Evolutionary conservation across 2,888 invertebrate genomes (phyloP), one percentile per base, ranked within the genome.

Genomic region (Helicoverpa assulta): DNA sequence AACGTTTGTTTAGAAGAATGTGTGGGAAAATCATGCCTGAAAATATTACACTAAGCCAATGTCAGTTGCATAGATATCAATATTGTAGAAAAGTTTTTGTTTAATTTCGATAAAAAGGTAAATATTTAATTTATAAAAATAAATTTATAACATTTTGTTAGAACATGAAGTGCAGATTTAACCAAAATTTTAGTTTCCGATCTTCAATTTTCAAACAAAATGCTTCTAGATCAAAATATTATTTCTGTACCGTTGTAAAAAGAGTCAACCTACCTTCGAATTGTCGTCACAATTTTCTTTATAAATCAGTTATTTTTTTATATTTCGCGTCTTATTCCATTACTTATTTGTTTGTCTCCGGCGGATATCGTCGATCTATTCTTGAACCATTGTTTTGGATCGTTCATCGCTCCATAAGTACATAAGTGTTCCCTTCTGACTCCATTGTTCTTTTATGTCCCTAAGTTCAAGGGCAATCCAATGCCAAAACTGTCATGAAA

Each of bases 381-480:
- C 57, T 58, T 21, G 57, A 66, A 67, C 55, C 55, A 58, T 74
- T 59, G 51, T 68, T 63, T 63, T 50, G 43, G 16, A 51, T 67
- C 40, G 10, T 51, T 59, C 29, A 57, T 61, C 50, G 56, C 57
- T 57, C 56, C 26, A 19, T 67, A 67, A 56, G 33, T 52, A 55
- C 18, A 21, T 19, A 51, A 65, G 37, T 37, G 43, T 51, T 26
- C 26, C 55, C 53, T 43, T 70, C 26, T 54, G 47, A 60, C 18
- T 73, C 50, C 51, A 70, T 64, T 76, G 73, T 78, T 62, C 58
- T 77, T 77, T 77, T 37, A 57, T 40, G 33, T 14, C 10, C n/a
- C 52, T 19, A 67, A 76, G 64, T 79, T 82, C 76, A 79, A 79
- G 76, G 80, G n/a, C n/a, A 72, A 29, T 55, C 47, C 66, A 67